Conservation (phyloP, 2,888 invertebrate species). For the Alcis repandata region DNA sequence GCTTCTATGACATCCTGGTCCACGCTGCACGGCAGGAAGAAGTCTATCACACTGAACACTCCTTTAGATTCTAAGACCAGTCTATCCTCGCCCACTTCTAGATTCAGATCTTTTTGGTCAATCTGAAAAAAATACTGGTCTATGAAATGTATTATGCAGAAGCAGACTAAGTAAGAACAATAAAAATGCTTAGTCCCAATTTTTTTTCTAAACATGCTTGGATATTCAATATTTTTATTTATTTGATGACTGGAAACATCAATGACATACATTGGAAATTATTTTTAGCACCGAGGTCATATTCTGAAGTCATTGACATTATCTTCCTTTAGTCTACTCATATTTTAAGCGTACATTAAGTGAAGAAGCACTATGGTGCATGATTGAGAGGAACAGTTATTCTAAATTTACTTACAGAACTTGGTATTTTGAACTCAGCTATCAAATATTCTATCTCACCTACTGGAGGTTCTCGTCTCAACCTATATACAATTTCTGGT, state of each 20-base stretch:
- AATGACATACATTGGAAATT: no score
- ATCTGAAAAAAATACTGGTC: slow-evolving; percentile 69
- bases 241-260: no score
- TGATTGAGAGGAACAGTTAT: not conserved
- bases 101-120: slow-evolving; percentile 87
- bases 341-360: not conserved
- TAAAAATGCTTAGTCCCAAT: no score
- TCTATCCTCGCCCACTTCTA: slow-evolving; percentile 92
- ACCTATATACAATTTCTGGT: slow-evolving; percentile 85
- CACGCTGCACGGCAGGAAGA: slow-evolving; percentile 89
- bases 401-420: slow-evolving; percentile 71
- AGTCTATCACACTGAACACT: slow-evolving; percentile 88
- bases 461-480: slow-evolving; percentile 86
- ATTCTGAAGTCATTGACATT: no score
- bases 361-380: not conserved
- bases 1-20: slow-evolving; percentile 85
- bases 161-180: no score
- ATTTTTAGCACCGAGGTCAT: no score
- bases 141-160: slow-evolving; percentile 13
- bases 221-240: no score
- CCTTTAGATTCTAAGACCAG: slow-evolving; percentile 89
- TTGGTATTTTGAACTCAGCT: slow-evolving; percentile 88
- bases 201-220: no score
- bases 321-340: no score
- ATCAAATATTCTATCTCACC: slow-evolving; percentile 84